Evolutionary conservation across 2,113 vertebrate genomes (phyloP), one percentile per base, ranked within the genome.

Genomic region (Ageneiosus marmoratus): DNA sequence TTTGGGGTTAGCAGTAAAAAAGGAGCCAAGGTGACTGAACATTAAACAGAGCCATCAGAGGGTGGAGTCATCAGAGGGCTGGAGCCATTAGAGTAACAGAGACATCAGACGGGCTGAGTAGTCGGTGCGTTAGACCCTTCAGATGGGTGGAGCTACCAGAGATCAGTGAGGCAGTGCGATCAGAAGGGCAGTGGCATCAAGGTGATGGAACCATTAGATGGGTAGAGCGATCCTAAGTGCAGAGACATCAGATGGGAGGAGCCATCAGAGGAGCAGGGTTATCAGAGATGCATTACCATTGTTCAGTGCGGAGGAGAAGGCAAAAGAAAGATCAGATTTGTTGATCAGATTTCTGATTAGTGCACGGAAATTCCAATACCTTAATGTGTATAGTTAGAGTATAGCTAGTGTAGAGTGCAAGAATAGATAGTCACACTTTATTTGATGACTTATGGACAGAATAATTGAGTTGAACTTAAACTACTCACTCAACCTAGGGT

Each of bases 1-100:
- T 80, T 83, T 90, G 89, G 80, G 90, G 92, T 90, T 83, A 86
- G 88, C 69, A 41, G 50, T 53, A 82, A 63, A 79, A 22, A 69
- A 80, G 16, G 27, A 32, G 12, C 77, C 27, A 5, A 48, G 41
- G 44, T 65, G 77, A 79, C 9, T 32, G 20, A 65, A 79, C 60
- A 32, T 44, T 65, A 79, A 63, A 32, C 58, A 48, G 60, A 62
- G 37, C 56, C 58, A 63, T 79, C n/a, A 37, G 7, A n/a, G 46
- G 46, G n/a, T 29, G 70, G 46, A 73, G 44, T 50, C n/a, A 50
- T 27, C 15, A 29, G 72, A 51, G 27, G 72, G 29, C 12, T 2
- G 72, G 48, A 75, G 27, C 13, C 67, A 70, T 70, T n/a, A 70
- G 22, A 46, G 20, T 34, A 24, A 41, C 37, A 46, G 62, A 70